Conservation (phyloP, 2,888 invertebrate genomes). For the Patella caerulea region DNA sequence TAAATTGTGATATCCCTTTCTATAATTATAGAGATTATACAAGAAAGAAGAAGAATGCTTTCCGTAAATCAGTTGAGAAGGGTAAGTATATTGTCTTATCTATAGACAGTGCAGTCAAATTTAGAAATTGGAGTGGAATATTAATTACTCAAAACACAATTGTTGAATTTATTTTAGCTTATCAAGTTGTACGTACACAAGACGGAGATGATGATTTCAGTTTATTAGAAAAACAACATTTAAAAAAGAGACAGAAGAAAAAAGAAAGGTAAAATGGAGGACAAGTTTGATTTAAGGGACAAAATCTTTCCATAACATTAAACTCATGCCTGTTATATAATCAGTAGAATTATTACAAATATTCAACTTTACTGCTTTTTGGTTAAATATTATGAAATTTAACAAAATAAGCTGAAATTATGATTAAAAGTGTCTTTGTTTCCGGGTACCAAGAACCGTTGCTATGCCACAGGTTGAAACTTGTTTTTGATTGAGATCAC, state of each 20-base stretch:
- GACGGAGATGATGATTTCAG: constrained; percentile 21
- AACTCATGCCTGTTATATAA: too few species aligned
- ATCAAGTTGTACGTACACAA: background rate
- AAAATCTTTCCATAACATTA: too few species aligned
- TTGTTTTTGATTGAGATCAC: background rate
- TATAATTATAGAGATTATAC: constrained; percentile 78
- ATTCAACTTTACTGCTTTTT: too few species aligned
- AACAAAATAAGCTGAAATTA: too few species aligned
- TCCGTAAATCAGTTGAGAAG: constrained; percentile 71
- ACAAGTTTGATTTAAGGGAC: too few species aligned
- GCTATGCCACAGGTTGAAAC: too few species aligned
- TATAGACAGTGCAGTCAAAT: too few species aligned
- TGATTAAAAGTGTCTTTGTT: too few species aligned
- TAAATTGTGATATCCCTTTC: background rate
- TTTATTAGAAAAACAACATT: constrained; percentile 14
- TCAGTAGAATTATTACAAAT: too few species aligned
- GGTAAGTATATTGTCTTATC: constrained; percentile 39
- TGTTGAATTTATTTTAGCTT: background rate
- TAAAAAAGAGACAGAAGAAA: constrained; percentile 17
- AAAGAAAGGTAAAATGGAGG: background rate
- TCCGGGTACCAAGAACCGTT: too few species aligned
- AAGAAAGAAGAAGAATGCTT: constrained; percentile 84
- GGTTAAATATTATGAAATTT: too few species aligned
- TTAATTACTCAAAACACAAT: background rate
- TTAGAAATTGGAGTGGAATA: too few species aligned